phyloP scores from a whole-genome alignment of 2,113 vertebrate species.

The Hydrochoerus hydrochaeris region DNA sequence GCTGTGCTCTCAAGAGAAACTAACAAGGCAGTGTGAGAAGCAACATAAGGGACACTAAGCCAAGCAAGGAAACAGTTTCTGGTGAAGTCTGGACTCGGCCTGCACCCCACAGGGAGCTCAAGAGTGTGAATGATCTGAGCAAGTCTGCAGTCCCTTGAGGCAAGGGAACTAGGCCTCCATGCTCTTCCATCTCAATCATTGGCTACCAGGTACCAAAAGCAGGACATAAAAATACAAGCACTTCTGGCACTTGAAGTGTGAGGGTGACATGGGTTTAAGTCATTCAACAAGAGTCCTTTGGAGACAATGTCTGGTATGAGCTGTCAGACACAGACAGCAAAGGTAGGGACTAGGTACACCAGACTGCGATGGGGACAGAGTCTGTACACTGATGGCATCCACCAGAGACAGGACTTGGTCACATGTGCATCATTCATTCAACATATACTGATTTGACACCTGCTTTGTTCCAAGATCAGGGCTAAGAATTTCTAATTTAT shows the following conservation, averaged over 20 bases:
- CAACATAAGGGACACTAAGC: background rate
- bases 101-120: background rate
- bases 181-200: background rate
- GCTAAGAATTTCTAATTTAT: constrained; percentile 11
- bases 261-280: background rate
- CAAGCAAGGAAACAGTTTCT: background rate
- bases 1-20: background rate
- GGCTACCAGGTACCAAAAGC: background rate
- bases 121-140: background rate
- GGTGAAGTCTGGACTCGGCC: background rate
- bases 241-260: background rate
- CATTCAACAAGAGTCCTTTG: background rate
- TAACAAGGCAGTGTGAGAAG: background rate
- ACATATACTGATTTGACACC: background rate
- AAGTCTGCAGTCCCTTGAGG: background rate
- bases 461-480: background rate
- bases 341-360: background rate
- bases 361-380: background rate
- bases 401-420: background rate
- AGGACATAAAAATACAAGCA: background rate
- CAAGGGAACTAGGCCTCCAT: background rate
- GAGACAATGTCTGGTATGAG: background rate
- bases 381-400: rapidly evolving
- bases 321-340: background rate
- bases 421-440: background rate